A percentile compares a stretch with the other conserved stretches of the same genome.
Evolutionary conservation across 2,888 invertebrate species (phyloP).

Genomic region (Anthoptus insignis): DNA sequence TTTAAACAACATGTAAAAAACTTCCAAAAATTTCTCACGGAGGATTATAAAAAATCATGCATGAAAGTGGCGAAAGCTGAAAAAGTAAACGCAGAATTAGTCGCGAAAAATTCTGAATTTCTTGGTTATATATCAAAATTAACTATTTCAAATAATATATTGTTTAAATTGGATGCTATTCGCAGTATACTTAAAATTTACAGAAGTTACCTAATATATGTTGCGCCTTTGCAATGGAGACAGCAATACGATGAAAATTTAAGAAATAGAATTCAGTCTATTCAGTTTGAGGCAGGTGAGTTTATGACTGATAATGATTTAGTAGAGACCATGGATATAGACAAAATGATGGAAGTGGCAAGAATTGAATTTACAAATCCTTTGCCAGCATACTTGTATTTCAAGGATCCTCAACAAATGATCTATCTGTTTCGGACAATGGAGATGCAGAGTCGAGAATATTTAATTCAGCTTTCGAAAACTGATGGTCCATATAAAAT

Average conservation of each 20-base stretch:
- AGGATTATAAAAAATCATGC: constrained; percentile 80
- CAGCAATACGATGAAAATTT: constrained; percentile 73
- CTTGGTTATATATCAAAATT: constrained; percentile 67
- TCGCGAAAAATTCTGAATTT: constrained; percentile 70
- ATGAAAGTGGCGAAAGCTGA: constrained; percentile 68
- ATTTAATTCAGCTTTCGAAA: constrained; percentile 73
- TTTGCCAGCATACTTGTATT: constrained; percentile 65
- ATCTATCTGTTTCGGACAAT: constrained; percentile 75
- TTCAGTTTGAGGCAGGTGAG: constrained; percentile 72
- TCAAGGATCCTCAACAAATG: constrained; percentile 71
- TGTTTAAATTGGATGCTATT: constrained; percentile 79
- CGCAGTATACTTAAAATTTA: constrained; percentile 73
- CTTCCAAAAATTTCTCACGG: constrained; percentile 79
- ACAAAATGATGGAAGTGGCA: constrained; percentile 73
- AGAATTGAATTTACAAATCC: constrained; percentile 69
- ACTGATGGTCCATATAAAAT: constrained; percentile 68
- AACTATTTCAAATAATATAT: constrained; percentile 71
- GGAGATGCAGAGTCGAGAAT: constrained; percentile 82
- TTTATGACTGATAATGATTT: constrained; percentile 77
- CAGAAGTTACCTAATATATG: constrained; percentile 74
- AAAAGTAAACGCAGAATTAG: constrained; percentile 65
- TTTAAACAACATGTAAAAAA: constrained; percentile 74
- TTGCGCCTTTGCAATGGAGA: constrained; percentile 78
- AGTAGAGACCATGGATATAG: constrained; percentile 74
- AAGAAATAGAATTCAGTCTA: constrained; percentile 65